Evolutionary conservation across 2,888 invertebrate genomes (phyloP).

Genomic region (Drosophila pseudotalamancana): DNA sequence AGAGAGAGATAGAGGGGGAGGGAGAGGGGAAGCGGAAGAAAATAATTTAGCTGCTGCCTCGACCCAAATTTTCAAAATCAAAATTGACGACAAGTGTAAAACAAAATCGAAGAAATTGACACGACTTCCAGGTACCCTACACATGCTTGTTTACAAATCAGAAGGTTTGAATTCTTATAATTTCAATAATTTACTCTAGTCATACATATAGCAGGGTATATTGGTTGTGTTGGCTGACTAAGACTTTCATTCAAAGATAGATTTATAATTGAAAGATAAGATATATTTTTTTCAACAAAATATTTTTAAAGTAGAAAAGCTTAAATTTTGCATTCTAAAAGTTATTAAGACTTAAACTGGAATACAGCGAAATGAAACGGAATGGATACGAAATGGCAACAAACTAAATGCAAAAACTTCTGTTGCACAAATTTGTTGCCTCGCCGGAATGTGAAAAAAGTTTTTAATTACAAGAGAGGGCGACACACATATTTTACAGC

Average conservation of each 20-base stretch:
- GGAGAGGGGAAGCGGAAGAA: no score
- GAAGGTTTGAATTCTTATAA: no score
- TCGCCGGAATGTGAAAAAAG: conserved; percentile 33
- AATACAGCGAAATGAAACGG: neutral
- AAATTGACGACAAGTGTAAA: conserved; percentile 1
- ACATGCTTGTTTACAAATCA: no score
- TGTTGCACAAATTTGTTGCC: conserved; percentile 20
- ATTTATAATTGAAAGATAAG: neutral
- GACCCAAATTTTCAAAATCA: conserved; percentile 25
- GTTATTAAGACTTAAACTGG: no score
- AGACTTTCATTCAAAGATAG: no score
- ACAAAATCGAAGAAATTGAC: conserved; percentile 14
- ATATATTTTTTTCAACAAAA: no score
- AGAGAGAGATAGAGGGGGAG: no score
- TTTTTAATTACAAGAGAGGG: conserved; percentile 34
- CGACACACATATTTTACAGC: conserved; percentile 34
- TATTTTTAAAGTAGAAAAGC: neutral
- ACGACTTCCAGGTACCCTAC: no score
- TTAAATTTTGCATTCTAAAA: no score
- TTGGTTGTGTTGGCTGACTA: no score
- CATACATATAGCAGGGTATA: no score
- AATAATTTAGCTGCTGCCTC: conserved; percentile 6
- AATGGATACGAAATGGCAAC: conserved; percentile 2
- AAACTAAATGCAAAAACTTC: neutral
- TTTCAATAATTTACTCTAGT: no score